A percentile compares a stretch with the other conserved stretches of the same genome.
These are phyloP conservation scores for Coelinius sp. DNA, from an alignment of 2,888 invertebrate genomes.

Conservation along the genomic window DNA sequence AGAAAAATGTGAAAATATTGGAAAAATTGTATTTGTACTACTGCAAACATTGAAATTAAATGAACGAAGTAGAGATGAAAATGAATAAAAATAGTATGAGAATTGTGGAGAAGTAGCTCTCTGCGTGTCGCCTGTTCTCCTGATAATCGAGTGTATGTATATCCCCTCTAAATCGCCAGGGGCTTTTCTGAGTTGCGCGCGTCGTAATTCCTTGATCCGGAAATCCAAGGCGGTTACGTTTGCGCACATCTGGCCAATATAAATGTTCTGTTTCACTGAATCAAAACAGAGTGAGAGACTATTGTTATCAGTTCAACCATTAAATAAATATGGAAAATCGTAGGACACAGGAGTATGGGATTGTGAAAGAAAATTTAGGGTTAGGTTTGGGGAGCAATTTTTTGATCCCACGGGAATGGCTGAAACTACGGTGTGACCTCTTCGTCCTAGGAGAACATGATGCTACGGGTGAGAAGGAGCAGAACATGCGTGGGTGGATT, in stretches of 20 bases:
- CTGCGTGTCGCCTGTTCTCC: slow-evolving; percentile 45
- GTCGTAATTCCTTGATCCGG: slow-evolving; percentile 48
- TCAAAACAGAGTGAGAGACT: not conserved
- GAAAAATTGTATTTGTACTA: too few relatives aligned
- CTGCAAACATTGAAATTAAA: not conserved
- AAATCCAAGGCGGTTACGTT: slow-evolving; percentile 43
- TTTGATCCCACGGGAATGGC: slow-evolving; percentile 66
- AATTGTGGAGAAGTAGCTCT: not conserved
- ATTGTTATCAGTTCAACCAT: not conserved
- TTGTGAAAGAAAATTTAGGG: slow-evolving; percentile 37
- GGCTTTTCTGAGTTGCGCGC: slow-evolving; percentile 42
- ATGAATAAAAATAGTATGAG: not conserved
- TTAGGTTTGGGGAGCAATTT: slow-evolving; percentile 21
- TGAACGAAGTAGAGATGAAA: not conserved
- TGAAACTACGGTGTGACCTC: slow-evolving; percentile 70
- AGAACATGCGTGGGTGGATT: slow-evolving; percentile 26
- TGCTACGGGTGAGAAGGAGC: slow-evolving; percentile 43
- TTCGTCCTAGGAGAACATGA: slow-evolving; percentile 68
- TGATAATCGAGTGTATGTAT: slow-evolving; percentile 60
- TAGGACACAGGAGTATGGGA: not conserved
- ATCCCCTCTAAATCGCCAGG: slow-evolving; percentile 67
- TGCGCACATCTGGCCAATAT: slow-evolving; percentile 14
- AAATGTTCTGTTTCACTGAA: not conserved
- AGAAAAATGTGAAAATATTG: too few relatives aligned
- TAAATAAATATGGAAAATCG: not conserved